These are phyloP conservation scores for Pollenia griseotomentosa DNA, from an alignment of 2,888 invertebrate genomes.

Conservation along the genomic window DNA sequence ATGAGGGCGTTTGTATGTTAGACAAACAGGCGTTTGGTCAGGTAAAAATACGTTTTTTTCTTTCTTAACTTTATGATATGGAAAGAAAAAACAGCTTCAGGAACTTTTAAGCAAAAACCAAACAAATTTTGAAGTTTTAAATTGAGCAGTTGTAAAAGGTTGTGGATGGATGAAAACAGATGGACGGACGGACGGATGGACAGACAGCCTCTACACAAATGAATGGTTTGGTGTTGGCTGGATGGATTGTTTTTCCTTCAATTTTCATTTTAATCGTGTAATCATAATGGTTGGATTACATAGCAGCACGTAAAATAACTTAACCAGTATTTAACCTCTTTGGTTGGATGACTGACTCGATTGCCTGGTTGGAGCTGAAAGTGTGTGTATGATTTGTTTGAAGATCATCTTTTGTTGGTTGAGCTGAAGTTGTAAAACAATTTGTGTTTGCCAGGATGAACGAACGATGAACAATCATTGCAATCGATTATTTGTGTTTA, in stretches of 20 bases:
- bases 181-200: slow-evolving; percentile 1
- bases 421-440: slow-evolving; percentile 55
- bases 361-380: not conserved
- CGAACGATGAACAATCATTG: slow-evolving; percentile 37
- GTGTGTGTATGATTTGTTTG: slow-evolving; percentile 1
- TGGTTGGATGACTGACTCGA: slow-evolving; percentile 66
- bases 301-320: slow-evolving; percentile 82
- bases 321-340: slow-evolving; percentile 82
- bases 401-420: slow-evolving; percentile 38
- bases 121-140: slow-evolving; percentile 37
- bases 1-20: slow-evolving; percentile 71
- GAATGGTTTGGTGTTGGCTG: not conserved
- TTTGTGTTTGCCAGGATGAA: slow-evolving; percentile 36
- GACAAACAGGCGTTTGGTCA: slow-evolving; percentile 70
- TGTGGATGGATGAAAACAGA: not conserved
- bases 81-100: slow-evolving; percentile 25
- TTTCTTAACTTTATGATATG: slow-evolving; percentile 42
- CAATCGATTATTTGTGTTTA: slow-evolving; percentile 63
- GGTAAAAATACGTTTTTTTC: slow-evolving; percentile 32
- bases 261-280: slow-evolving; percentile 72
- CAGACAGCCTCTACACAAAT: not conserved
- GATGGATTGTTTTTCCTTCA: slow-evolving; percentile 61
- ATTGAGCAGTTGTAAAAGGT: slow-evolving; percentile 66
- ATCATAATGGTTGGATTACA: slow-evolving; percentile 73
- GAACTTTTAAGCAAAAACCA: not conserved